Evolutionary conservation across 2,113 vertebrate genomes (phyloP).

Genomic region (Mobula hypostoma): DNA sequence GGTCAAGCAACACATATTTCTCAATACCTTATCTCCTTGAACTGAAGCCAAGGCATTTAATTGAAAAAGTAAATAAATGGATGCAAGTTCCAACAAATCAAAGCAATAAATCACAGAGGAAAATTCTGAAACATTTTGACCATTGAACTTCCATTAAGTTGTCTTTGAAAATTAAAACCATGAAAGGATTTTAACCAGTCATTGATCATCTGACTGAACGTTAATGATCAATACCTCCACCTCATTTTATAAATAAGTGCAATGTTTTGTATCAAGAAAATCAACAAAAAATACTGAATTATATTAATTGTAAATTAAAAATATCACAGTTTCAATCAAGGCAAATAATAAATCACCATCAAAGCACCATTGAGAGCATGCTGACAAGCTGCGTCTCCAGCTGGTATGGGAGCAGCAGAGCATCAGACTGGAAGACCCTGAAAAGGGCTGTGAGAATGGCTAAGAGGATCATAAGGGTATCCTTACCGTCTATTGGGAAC

Average conservation of each 20-base stretch:
- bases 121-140: conserved; percentile 6
- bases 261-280: not conserved
- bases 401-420: too few species aligned
- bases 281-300: not conserved
- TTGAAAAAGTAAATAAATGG: conserved; percentile 10
- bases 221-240: not conserved
- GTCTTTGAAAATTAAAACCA: conserved; percentile 10
- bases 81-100: conserved; percentile 8
- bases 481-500: too few species aligned
- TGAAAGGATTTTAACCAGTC: not conserved
- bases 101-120: not conserved
- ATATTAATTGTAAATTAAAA: not conserved
- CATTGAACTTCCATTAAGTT: not conserved
- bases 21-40: not conserved
- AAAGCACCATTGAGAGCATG: too few species aligned
- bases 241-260: not conserved
- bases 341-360: not conserved
- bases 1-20: not conserved
- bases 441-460: too few species aligned
- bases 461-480: too few species aligned
- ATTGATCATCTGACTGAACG: not conserved
- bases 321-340: too few species aligned
- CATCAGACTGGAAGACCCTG: too few species aligned
- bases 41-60: conserved; percentile 30
- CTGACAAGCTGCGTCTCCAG: too few species aligned